Conservation (phyloP, 2,113 vertebrate species). For the Ophiodon elongatus region DNA sequence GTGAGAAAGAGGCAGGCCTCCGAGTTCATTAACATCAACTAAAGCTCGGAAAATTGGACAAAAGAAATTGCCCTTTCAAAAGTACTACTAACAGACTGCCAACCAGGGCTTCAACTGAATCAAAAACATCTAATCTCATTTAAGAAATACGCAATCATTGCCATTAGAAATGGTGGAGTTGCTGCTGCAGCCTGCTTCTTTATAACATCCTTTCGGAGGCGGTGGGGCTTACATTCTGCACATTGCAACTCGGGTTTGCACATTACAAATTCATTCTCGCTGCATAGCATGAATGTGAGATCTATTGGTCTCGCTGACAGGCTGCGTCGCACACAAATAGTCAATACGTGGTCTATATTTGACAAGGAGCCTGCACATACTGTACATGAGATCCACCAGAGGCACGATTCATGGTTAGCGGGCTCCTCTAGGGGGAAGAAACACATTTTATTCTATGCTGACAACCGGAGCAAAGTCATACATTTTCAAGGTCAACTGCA, state of each 20-base stretch:
- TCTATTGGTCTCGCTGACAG: background rate
- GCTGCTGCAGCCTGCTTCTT: background rate
- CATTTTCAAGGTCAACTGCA: conserved; percentile 23
- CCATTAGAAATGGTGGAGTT: background rate
- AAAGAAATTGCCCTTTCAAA: conserved; percentile 32
- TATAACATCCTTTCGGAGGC: background rate
- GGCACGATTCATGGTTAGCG: background rate
- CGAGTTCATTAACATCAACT: conserved; percentile 50
- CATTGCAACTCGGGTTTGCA: conserved; percentile 25
- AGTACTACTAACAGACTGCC: background rate
- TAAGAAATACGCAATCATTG: background rate
- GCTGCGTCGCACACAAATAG: conserved; percentile 4
- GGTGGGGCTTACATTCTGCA: conserved; percentile 24
- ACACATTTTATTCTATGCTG: background rate
- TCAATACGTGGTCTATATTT: background rate
- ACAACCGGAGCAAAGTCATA: background rate
- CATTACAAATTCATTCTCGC: conserved; percentile 29
- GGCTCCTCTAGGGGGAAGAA: background rate
- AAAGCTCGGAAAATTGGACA: conserved; percentile 34
- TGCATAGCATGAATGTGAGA: conserved; percentile 8
- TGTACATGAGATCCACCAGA: conserved; percentile 6
- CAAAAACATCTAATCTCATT: conserved; percentile 16
- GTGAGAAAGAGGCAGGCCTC: background rate
- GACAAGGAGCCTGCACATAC: conserved; percentile 28
- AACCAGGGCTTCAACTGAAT: background rate